Base-by-base conservation (phyloP, 2,888 invertebrate species). In the Onthophagus sagittarius region DNA sequence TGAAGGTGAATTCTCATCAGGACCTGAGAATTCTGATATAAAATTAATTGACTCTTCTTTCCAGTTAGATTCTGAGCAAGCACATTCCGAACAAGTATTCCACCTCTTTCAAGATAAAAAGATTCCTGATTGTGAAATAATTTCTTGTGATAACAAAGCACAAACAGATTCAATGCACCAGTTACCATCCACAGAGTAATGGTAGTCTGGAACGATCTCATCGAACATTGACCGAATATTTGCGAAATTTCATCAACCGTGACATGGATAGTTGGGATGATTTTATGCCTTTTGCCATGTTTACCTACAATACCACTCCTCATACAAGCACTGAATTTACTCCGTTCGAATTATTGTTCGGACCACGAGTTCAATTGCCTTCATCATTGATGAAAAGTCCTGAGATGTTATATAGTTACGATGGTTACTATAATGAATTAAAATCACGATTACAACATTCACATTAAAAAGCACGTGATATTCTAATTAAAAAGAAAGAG, bases 181-280 rank as follows among this genome's bases (percentile, higher is more conserved):
- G n/a, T 0, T 82, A 80, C 75, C 79, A 80, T 71, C 81, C 81
- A 2, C 78, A 81, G 77, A 76, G 75, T 1, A 82, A 81, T n/a
- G n/a, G n/a, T n/a, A n/a, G n/a, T n/a, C 23, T 82, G 11, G 83
- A 83, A 75, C 73, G 83, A n/a, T n/a, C n/a, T n/a, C n/a, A 23
- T 72, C 69, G 76, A 13, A 81, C 81, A 0, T 67, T 83, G 15
- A 77, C 75, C 4, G 80, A 81, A 13, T 81, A 81, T n/a, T n/a
- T n/a, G n/a, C n/a, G 79, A 73, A 79, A 80, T 71, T 82, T 77
- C 71, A 79, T 82, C 0, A 78, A 78, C 13, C 7, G 72, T 32
- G 73, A 79, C 7, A 77, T 78, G 74, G 73, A 73, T 5, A 78
- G 82, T 72, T 84, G 83, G 82, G 81, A 83, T 71, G 74, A 78